phyloP scores from a whole-genome alignment of 1,140 invertebrate species.

The Eulimnadia texana region DNA sequence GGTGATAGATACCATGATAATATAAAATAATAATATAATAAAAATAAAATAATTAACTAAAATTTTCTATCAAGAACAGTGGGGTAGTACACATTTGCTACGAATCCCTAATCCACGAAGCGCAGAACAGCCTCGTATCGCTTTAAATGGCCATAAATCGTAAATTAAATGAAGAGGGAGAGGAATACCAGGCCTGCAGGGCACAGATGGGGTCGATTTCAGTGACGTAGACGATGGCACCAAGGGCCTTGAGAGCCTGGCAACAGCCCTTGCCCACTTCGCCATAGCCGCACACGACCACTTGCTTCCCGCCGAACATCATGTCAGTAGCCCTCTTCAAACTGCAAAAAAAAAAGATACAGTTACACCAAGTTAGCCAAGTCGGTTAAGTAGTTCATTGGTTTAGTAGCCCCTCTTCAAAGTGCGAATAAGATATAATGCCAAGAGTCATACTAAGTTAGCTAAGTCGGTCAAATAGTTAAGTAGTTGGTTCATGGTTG shows the following conservation, averaged over 20 bases:
- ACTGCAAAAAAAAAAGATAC: conserved; percentile 34
- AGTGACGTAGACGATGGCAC: conserved; percentile 86
- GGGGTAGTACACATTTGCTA: too few relatives aligned
- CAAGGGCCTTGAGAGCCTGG: conserved; percentile 84
- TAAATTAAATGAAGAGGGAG: not conserved
- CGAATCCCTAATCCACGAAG: too few relatives aligned
- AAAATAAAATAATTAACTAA: too few relatives aligned
- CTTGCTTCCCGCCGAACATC: conserved; percentile 97
- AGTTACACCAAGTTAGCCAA: conserved; percentile 18
- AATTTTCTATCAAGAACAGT: too few relatives aligned
- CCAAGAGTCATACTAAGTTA: too few relatives aligned
- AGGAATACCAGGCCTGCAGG: conserved; percentile 72
- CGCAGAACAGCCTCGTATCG: too few relatives aligned
- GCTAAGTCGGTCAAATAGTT: conserved; percentile 1
- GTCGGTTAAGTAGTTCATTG: not conserved
- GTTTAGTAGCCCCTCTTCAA: too few relatives aligned
- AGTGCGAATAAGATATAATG: too few relatives aligned
- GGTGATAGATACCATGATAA: too few relatives aligned
- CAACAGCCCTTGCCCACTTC: conserved; percentile 97
- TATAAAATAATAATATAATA: too few relatives aligned
- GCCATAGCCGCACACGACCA: conserved; percentile 91
- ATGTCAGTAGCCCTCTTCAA: conserved; percentile 91
- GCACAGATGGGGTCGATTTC: conserved; percentile 98
- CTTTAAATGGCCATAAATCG: too few relatives aligned
- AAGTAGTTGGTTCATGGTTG: conserved; percentile 1